phyloP scores from a whole-genome alignment of 2,797 vertebrate species.

The Microctenopoma steveboyesi region DNA sequence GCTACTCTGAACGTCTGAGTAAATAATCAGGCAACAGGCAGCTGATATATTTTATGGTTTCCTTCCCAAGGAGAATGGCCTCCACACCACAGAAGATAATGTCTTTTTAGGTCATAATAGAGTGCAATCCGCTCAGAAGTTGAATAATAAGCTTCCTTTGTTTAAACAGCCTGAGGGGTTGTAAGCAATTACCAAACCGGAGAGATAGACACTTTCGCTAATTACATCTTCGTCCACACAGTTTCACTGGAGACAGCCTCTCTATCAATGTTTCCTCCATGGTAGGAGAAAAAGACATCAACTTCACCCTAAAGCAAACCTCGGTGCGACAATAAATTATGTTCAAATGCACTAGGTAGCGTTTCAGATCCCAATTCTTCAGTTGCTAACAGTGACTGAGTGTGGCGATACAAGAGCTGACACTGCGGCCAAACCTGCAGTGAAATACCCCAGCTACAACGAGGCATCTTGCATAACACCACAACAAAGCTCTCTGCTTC shows the following conservation, averaged over 20 bases:
- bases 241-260: slow-evolving; percentile 61
- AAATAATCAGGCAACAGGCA: slow-evolving; percentile 52
- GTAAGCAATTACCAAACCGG: slow-evolving; percentile 77
- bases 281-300: slow-evolving; percentile 37
- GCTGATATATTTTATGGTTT: slow-evolving; percentile 55
- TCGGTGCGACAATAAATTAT: slow-evolving; percentile 42
- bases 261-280: slow-evolving; percentile 57
- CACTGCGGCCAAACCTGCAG: slow-evolving; percentile 53
- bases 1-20: slow-evolving; percentile 18
- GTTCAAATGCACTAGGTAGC: slow-evolving; percentile 40
- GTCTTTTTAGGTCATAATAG: slow-evolving; percentile 62
- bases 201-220: slow-evolving; percentile 73
- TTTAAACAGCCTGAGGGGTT: slow-evolving; percentile 73
- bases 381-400: slow-evolving; percentile 56
- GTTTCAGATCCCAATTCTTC: slow-evolving; percentile 55
- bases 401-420: slow-evolving; percentile 48
- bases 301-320: slow-evolving; percentile 46
- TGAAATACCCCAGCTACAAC: slow-evolving; percentile 47
- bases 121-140: slow-evolving; percentile 62
- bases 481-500: slow-evolving; percentile 65
- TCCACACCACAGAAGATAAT: slow-evolving; percentile 54
- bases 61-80: slow-evolving; percentile 57
- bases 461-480: slow-evolving; percentile 68
- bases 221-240: slow-evolving; percentile 71
- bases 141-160: slow-evolving; percentile 76